phyloP scores from a whole-genome alignment of 64 coral and sea anemone genomes.

The Hydrozoanthus tunicans region DNA sequence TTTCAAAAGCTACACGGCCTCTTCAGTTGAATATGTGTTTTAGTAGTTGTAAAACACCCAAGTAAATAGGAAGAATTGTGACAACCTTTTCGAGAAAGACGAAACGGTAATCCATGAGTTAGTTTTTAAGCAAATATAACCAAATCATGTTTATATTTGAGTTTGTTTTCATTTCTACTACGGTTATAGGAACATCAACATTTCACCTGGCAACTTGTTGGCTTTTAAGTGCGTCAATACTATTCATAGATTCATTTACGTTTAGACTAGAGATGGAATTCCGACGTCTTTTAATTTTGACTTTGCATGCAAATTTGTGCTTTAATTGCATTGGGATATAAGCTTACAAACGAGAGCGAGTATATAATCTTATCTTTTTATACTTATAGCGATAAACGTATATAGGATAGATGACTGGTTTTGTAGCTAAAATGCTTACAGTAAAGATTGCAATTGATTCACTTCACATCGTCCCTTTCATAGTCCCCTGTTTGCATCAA shows the following conservation, averaged over 20 bases:
- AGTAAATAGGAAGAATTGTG: too few relatives aligned
- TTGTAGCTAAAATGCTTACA: too few relatives aligned
- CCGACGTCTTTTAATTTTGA: background rate
- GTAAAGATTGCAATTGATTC: too few relatives aligned
- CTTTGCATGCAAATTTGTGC: background rate
- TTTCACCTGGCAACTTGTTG: conserved; percentile 2
- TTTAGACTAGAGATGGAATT: background rate
- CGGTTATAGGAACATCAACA: background rate
- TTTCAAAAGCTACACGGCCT: too few relatives aligned
- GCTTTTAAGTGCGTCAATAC: background rate
- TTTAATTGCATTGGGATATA: background rate
- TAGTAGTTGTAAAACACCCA: too few relatives aligned
- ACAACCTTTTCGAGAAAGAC: too few relatives aligned
- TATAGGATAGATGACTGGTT: too few relatives aligned
- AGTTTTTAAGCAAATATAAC: too few relatives aligned
- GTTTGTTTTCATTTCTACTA: background rate
- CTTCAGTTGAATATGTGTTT: too few relatives aligned
- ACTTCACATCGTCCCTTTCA: too few relatives aligned
- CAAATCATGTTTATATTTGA: conserved; percentile 3
- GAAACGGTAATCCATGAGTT: too few relatives aligned
- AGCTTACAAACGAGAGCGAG: conserved; percentile 1
- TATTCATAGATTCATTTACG: background rate
- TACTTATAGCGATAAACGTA: background rate
- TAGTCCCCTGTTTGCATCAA: too few relatives aligned
- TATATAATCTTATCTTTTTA: conserved; percentile 13